These are phyloP conservation scores for Lytechinus variegatus DNA, from an alignment of 35 echinoderm and acorn worm genomes.

Conservation along the genomic window DNA sequence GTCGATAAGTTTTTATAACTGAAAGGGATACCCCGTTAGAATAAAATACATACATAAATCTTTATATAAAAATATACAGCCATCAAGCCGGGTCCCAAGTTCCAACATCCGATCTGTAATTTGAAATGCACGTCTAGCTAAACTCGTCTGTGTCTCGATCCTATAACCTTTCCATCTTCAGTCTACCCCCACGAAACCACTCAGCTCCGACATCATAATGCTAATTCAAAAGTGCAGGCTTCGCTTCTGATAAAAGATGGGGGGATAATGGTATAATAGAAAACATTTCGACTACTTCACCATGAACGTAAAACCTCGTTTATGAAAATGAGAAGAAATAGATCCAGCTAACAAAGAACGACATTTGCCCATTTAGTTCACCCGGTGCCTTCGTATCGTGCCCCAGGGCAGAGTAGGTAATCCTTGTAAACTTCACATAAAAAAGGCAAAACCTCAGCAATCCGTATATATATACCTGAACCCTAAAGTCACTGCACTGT, in stretches of 20 bases:
- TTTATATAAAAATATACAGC: neutral
- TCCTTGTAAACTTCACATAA: neutral
- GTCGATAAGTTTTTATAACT: no score
- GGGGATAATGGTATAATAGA: neutral
- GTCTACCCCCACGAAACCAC: neutral
- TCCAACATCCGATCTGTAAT: neutral
- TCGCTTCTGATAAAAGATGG: neutral
- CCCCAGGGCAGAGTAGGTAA: neutral
- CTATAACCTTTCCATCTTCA: neutral
- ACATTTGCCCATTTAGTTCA: neutral
- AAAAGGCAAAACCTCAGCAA: neutral
- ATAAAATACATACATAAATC: no score
- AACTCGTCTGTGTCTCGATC: neutral
- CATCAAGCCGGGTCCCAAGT: neutral
- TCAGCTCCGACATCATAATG: neutral
- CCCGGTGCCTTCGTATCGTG: neutral
- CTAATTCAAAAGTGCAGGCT: neutral
- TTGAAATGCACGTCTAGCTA: no score
- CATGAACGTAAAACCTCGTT: neutral
- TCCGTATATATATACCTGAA: neutral
- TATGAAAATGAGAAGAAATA: conserved; percentile 6
- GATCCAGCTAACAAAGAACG: neutral
- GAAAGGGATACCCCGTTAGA: no score
- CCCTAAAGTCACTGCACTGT: conserved; percentile 21
- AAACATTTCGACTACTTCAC: neutral